These are phyloP conservation scores for Scopus umbretta DNA, from an alignment of 2,113 vertebrate genomes.

Conservation along the genomic window DNA sequence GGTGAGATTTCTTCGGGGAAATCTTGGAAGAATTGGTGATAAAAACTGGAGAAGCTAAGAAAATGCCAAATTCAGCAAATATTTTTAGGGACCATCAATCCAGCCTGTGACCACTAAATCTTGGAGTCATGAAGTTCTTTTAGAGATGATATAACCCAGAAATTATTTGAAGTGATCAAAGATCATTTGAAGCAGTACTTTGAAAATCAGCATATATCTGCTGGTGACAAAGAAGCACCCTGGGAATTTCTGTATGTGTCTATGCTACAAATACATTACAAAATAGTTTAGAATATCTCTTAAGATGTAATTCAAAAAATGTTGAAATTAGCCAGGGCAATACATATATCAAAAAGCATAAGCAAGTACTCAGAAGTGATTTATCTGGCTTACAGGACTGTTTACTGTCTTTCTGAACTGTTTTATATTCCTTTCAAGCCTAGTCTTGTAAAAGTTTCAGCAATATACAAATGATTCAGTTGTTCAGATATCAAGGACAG, in stretches of 20 bases:
- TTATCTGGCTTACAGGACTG: background rate
- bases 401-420: background rate
- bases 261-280: background rate
- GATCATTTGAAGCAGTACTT: background rate
- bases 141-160: background rate
- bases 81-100: background rate
- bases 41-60: slow-evolving; percentile 14
- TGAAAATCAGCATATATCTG: background rate
- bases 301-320: background rate
- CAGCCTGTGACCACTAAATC: background rate
- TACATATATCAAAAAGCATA: background rate
- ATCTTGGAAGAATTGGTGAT: slow-evolving; percentile 23
- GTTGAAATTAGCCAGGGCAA: background rate
- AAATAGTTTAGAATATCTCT: background rate
- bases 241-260: background rate
- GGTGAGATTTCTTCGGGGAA: slow-evolving; percentile 32
- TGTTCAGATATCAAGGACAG: background rate
- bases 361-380: background rate
- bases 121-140: background rate
- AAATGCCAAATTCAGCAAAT: slow-evolving; percentile 11
- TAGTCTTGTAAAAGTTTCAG: background rate
- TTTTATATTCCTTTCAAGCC: background rate
- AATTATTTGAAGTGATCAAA: background rate
- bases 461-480: background rate
- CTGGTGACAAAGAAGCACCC: background rate